Conservation (phyloP, 2,797 vertebrate genomes). For the Enteromius fasciolatus region DNA sequence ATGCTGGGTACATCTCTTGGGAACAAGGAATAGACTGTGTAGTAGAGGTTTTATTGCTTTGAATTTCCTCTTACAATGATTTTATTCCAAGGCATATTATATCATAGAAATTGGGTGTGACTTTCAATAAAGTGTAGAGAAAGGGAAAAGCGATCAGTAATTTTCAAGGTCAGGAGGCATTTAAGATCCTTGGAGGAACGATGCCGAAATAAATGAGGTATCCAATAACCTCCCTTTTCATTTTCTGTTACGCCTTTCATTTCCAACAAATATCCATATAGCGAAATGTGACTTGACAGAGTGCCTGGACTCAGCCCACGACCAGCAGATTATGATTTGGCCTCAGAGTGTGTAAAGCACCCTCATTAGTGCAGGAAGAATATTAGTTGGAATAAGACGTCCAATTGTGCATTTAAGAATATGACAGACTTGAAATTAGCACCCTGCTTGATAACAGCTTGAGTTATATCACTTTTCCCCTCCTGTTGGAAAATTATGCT, state of each 20-base stretch:
- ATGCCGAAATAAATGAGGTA: slow-evolving; percentile 36
- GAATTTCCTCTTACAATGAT: slow-evolving; percentile 31
- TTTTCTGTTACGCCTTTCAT: slow-evolving; percentile 34
- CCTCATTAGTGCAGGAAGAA: slow-evolving; percentile 29
- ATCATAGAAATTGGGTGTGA: slow-evolving; percentile 30
- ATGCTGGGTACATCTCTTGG: slow-evolving; percentile 36
- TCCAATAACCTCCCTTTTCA: slow-evolving; percentile 34
- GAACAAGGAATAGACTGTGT: slow-evolving; percentile 34
- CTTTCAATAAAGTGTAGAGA: slow-evolving; percentile 31
- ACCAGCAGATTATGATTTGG: slow-evolving; percentile 22
- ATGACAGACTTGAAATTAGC: slow-evolving; percentile 38
- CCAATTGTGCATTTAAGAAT: slow-evolving; percentile 28
- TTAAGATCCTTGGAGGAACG: slow-evolving; percentile 14
- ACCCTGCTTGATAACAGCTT: slow-evolving; percentile 37
- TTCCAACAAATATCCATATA: slow-evolving; percentile 15
- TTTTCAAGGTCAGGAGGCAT: slow-evolving; percentile 34
- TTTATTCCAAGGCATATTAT: slow-evolving; percentile 27
- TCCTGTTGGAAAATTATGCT: slow-evolving; percentile 45
- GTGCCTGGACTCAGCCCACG: slow-evolving; percentile 28
- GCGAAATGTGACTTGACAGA: slow-evolving; percentile 29
- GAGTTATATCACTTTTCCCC: slow-evolving; percentile 22
- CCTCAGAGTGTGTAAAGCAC: slow-evolving; percentile 18
- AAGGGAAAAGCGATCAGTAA: slow-evolving; percentile 23
- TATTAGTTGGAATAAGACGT: slow-evolving; percentile 14
- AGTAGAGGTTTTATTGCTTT: slow-evolving; percentile 10